Evolutionary conservation across 1,140 invertebrate species (phyloP), one percentile per base, ranked within the genome.

Genomic region (Ridgeia piscesae): DNA sequence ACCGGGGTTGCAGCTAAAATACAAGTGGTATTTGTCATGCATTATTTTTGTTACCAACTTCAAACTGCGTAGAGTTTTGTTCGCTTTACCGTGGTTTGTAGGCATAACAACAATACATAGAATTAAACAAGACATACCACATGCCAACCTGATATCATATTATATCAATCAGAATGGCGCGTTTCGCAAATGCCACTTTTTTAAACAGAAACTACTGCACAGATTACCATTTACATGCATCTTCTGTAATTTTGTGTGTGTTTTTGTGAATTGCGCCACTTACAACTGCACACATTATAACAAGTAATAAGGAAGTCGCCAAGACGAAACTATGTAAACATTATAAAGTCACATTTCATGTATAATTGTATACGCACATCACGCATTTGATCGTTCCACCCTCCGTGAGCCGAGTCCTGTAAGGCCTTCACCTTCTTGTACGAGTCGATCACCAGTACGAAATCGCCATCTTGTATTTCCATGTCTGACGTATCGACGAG

Each of bases 401-500:
- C 89, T 90, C 89, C 89, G 35, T 35, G 35, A 35, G 34, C 89
- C 35, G 58, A 77, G 58, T 90, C 89, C 35, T 90, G 89, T 21
- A 35, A 21, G 17, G 34, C 35, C 89, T 90, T 90, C 17, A 90
- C 89, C 89, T 35, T 34, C 31, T 9, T n/a, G 6, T 35, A 42
- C 27, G 34, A 34, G 35, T 90, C 35, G 89, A 90, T 17, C 34
- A 90, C 89, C 34, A 90, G n/a, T 14, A 90, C 89, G 34, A 90
- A 42, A 27, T 90, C 89, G 34, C 89, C 89, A 90, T 90, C 89
- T 42, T 90, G 34, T 27, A 90, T 42, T n/a, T 17, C 89, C 89
- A 90, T 90, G 14, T 17, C n/a, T 14, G 89, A 9, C 2, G 34
- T 34, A n/a, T 90, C 89, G n/a, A 90, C 89, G 35, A 35, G 31